Evolutionary conservation across 2,113 vertebrate species (phyloP), one percentile per base, ranked within the genome.

Genomic region (Ammospiza caudacuta): DNA sequence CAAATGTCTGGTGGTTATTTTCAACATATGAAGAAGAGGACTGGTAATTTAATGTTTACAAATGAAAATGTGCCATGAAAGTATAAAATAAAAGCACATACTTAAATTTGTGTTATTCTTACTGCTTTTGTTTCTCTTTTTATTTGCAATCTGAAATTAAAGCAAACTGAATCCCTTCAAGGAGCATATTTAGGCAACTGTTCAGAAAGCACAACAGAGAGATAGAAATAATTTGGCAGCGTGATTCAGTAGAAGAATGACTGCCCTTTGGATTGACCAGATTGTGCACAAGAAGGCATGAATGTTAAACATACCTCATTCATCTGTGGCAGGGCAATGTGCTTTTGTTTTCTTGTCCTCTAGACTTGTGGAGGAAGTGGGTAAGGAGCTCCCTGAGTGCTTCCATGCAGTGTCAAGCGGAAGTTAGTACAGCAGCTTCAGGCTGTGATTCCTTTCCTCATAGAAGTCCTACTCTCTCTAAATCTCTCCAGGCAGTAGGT

Each of bases 61-160:
- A 86, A 90, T 70, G 61, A 96, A 94, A 92, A 72, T 61, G 74
- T 96, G 67, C 77, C 89, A 89, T 83, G 83, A 83, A 95, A 86
- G 6, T 85, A 67, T 79, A 47, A 94, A 98, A 97, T 98, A 97
- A 98, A 98, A 94, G 66, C 76, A 94, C 80, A 76, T 88, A 39
- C 81, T 59, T 76, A 73, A 57, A 49, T 90, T 62, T 82, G 62
- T 94, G 37, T 49, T 58, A 61, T 85, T 90, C 57, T 83, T 72
- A 33, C 51, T 80, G 28, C 72, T 43, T 51, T 77, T 58, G 28
- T 57, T 91, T 95, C 33, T 76, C 25, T 43, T 79, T 41, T 86
- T 81, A 81, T 70, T 81, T 89, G 47, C 39, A 83, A 31, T 35
- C 27, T 54, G 55, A 74, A 90, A 59, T 55, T 16, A 83, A 93